Conservation (phyloP, 2,113 vertebrate genomes). For the Nerophis ophidion region DNA sequence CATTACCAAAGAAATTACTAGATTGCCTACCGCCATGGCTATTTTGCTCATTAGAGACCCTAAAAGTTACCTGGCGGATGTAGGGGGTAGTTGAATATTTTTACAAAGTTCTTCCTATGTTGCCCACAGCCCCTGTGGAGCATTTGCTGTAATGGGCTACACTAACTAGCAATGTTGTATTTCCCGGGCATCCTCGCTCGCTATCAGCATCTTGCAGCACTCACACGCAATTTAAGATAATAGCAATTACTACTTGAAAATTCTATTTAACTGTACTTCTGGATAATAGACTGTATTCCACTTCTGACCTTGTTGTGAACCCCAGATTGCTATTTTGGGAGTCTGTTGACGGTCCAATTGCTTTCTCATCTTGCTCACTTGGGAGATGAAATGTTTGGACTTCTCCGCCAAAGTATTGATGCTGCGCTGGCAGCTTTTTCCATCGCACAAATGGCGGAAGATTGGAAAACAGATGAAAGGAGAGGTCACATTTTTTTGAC, state of each 20-base stretch:
- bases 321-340: conserved; percentile 13
- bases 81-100: too few species aligned
- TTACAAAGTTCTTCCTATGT: too few species aligned
- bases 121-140: too few species aligned
- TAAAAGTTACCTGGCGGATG: too few species aligned
- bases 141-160: too few species aligned
- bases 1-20: too few species aligned
- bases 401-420: conserved; percentile 28
- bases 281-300: conserved; percentile 20
- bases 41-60: too few species aligned
- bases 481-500: conserved; percentile 29
- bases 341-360: conserved; percentile 46
- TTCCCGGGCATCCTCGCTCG: too few species aligned
- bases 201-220: too few species aligned
- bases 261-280: background rate
- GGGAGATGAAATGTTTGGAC: conserved; percentile 40
- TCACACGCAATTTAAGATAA: background rate
- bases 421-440: conserved; percentile 23
- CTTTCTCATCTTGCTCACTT: conserved; percentile 28
- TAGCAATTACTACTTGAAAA: background rate
- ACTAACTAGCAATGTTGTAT: too few species aligned
- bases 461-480: conserved; percentile 12
- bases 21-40: too few species aligned
- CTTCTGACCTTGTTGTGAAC: conserved; percentile 43
- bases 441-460: conserved; percentile 22